Conservation (phyloP, 1,140 invertebrate genomes). For the Brachionus manjavacas region DNA sequence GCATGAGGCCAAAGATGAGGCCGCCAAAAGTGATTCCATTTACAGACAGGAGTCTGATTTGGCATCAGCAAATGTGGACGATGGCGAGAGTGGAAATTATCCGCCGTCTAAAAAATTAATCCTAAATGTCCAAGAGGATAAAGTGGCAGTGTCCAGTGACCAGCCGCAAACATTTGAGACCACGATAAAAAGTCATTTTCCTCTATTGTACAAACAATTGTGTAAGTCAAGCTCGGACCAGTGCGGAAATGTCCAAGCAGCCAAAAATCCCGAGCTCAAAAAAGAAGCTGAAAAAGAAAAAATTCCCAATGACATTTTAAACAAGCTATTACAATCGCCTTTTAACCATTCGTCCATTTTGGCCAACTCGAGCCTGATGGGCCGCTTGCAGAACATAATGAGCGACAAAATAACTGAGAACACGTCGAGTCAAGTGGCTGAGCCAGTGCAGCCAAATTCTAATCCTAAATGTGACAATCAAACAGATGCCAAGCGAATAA, state of each 20-base stretch:
- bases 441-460: not conserved
- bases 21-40: not conserved
- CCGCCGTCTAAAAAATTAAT: constrained; percentile 10
- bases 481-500: not conserved
- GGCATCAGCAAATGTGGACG: not conserved
- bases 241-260: not conserved
- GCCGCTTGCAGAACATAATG: not conserved
- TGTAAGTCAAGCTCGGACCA: not conserved
- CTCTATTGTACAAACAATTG: constrained; percentile 36
- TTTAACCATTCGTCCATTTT: not conserved
- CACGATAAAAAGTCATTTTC: constrained; percentile 6
- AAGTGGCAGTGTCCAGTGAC: not conserved
- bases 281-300: not conserved
- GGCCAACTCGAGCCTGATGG: not conserved
- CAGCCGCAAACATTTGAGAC: not conserved
- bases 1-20: not conserved
- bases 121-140: not conserved
- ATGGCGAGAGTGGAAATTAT: not conserved
- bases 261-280: not conserved
- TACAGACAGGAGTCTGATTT: not conserved
- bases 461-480: not conserved
- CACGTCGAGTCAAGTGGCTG: not conserved
- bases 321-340: not conserved
- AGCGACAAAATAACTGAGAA: not conserved
- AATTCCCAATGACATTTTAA: constrained; percentile 4